Percentiles rank a stretch among this genome's conserved stretches.
Evolutionary conservation across 53 echinoderm and acorn worm species (phyloP).

Genomic region (Patiria pectinifera): DNA sequence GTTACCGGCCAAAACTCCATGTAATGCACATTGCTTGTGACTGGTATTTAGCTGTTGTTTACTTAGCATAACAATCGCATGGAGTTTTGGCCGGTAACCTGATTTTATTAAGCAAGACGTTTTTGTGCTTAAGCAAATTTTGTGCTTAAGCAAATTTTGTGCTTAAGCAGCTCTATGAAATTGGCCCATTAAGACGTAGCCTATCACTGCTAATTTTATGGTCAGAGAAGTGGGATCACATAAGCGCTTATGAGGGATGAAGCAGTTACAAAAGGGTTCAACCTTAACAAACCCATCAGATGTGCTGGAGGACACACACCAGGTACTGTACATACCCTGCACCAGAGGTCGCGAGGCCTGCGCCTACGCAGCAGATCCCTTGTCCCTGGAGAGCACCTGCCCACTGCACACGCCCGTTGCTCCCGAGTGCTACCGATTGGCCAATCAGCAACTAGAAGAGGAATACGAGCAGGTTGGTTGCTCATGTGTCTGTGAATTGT

Average conservation of each 20-base stretch:
- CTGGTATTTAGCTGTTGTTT: too few species aligned
- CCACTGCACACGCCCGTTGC: conserved; percentile 67
- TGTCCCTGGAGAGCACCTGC: conserved; percentile 71
- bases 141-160: too few species aligned
- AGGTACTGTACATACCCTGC: conserved; percentile 77
- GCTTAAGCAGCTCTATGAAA: too few species aligned
- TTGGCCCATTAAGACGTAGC: not conserved
- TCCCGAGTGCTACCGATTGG: conserved; percentile 15
- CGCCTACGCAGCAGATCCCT: conserved; percentile 60
- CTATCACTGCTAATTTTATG: not conserved
- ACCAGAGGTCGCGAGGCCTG: conserved; percentile 66
- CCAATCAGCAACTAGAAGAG: conserved; percentile 53
- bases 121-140: too few species aligned
- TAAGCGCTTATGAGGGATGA: not conserved
- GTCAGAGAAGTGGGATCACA: not conserved
- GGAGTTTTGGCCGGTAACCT: too few species aligned
- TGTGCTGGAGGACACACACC: conserved; percentile 75
- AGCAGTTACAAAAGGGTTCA: not conserved
- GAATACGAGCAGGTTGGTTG: conserved; percentile 46
- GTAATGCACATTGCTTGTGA: too few species aligned
- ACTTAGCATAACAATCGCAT: too few species aligned
- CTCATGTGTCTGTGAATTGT: too few species aligned
- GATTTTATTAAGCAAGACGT: too few species aligned
- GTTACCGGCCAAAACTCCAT: too few species aligned
- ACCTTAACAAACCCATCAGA: conserved; percentile 67